A percentile compares a stretch with the other conserved stretches of the same genome.
phyloP scores from a whole-genome alignment of 2,113 vertebrate species.

The Zapornia atra region DNA sequence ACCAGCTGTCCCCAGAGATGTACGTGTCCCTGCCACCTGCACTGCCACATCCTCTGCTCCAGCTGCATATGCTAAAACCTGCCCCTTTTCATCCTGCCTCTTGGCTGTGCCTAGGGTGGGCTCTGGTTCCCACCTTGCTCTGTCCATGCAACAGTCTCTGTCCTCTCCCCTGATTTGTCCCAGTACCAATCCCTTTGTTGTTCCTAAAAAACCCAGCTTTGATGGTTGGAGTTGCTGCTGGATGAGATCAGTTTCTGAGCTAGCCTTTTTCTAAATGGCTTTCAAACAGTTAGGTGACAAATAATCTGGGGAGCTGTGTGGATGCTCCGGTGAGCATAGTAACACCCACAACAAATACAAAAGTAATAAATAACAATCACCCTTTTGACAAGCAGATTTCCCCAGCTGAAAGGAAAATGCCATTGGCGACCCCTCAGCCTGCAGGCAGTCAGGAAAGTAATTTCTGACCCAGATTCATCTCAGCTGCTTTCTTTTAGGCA shows the following conservation, averaged over 20 bases:
- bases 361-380: neutral
- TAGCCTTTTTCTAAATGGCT: neutral
- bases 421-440: neutral
- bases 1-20: neutral
- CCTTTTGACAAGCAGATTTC: neutral
- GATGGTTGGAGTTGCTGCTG: neutral
- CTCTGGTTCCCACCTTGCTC: neutral
- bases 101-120: neutral
- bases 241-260: neutral
- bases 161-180: neutral
- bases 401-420: neutral
- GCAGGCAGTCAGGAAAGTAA: neutral
- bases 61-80: neutral
- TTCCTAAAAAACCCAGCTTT: neutral
- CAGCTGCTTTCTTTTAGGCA: neutral
- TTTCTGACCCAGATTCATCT: neutral
- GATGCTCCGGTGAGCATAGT: neutral
- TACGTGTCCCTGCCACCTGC: neutral
- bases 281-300: neutral
- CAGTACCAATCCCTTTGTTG: accelerated
- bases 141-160: neutral
- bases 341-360: neutral
- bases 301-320: neutral
- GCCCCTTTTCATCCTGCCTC: neutral
- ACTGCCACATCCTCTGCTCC: neutral